phyloP scores from a whole-genome alignment of 2,113 vertebrate genomes.

The Nothobranchius kuhntae region DNA sequence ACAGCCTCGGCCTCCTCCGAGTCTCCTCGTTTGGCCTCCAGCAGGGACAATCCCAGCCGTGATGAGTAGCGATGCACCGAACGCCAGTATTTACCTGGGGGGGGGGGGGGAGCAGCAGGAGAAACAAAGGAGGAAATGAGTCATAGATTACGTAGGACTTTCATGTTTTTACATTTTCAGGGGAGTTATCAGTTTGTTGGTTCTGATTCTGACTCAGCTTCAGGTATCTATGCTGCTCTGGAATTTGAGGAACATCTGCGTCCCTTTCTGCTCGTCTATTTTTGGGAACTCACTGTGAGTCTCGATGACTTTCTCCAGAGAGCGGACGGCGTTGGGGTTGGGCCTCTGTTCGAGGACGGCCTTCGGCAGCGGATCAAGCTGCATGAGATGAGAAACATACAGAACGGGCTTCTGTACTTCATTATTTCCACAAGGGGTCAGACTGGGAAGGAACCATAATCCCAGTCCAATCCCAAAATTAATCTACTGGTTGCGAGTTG shows the following conservation, averaged over 20 bases:
- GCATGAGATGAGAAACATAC: slow-evolving; percentile 24
- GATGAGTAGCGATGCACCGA: slow-evolving; percentile 79
- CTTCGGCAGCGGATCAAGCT: slow-evolving; percentile 87
- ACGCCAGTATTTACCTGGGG: slow-evolving; percentile 88
- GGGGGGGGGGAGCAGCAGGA: neutral
- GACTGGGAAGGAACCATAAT: neutral
- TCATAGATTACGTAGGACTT: neutral
- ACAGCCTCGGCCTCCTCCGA: slow-evolving; percentile 89
- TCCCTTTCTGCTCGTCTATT: neutral
- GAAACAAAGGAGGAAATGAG: neutral
- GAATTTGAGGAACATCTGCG: neutral
- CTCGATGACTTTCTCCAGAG: slow-evolving; percentile 90
- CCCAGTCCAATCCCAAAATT: neutral
- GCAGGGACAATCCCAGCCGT: slow-evolving; percentile 79
- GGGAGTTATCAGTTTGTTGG: too few relatives aligned
- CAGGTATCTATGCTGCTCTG: neutral
- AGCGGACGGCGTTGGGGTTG: slow-evolving; percentile 85
- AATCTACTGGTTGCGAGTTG: neutral
- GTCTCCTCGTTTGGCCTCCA: slow-evolving; percentile 87
- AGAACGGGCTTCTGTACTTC: neutral
- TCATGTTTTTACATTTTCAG: too few relatives aligned
- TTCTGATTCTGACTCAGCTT: too few relatives aligned
- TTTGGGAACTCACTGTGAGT: slow-evolving; percentile 85
- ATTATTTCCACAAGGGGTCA: slow-evolving; percentile 10
- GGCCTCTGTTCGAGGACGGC: slow-evolving; percentile 88